Evolutionary conservation across 53 echinoderm and acorn worm genomes (phyloP).

Genomic region (Pentamera pediparva): DNA sequence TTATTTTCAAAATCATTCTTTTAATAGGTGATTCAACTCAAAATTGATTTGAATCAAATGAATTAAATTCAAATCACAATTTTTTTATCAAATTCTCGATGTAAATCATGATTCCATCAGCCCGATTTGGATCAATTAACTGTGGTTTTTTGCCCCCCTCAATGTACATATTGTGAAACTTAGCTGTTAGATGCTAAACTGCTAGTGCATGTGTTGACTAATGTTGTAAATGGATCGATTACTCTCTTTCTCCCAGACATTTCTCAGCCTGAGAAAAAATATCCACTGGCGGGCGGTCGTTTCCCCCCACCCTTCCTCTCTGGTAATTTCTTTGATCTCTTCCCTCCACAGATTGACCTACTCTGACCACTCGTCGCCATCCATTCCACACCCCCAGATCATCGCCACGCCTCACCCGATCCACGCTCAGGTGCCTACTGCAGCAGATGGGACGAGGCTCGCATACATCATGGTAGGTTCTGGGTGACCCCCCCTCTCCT

Average conservation of each 20-base stretch:
- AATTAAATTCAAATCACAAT: too few species aligned
- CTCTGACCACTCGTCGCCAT: conserved; percentile 68
- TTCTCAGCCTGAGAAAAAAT: neutral
- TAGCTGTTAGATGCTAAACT: too few species aligned
- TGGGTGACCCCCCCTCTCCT: neutral
- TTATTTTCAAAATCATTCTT: too few species aligned
- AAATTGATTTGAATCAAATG: too few species aligned
- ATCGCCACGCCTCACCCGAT: conserved; percentile 83
- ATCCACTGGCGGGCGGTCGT: neutral
- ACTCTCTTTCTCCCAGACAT: neutral
- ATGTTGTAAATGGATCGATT: neutral
- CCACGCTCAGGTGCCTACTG: conserved; percentile 82
- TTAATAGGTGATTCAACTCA: too few species aligned
- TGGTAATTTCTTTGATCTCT: too few species aligned
- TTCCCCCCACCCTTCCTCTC: neutral
- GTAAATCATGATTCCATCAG: too few species aligned
- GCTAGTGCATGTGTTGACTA: too few species aligned
- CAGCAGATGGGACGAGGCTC: conserved; percentile 71
- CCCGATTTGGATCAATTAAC: too few species aligned
- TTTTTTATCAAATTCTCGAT: too few species aligned
- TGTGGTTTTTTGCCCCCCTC: too few species aligned
- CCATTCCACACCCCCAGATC: conserved; percentile 76
- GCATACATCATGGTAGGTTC: conserved; percentile 93
- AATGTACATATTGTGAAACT: too few species aligned
- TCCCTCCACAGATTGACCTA: conserved; percentile 71